Conservation (phyloP, 1,140 invertebrate genomes). For the Battus philenor region DNA sequence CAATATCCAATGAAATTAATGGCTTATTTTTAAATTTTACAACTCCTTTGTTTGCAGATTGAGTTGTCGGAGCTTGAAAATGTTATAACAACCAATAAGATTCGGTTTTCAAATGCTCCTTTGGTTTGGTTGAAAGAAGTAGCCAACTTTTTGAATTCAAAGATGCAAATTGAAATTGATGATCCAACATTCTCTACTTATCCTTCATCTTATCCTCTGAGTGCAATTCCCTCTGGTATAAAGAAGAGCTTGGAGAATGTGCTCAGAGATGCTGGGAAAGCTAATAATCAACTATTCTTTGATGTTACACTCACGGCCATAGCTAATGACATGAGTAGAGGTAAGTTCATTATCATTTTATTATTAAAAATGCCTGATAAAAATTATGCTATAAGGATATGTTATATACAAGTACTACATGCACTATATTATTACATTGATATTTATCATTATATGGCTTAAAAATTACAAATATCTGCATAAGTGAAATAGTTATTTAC, state of each 20-base stretch:
- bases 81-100: constrained; percentile 74
- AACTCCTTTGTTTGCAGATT: constrained; percentile 73
- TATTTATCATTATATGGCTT: too few species aligned
- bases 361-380: too few species aligned
- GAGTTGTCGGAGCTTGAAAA: constrained; percentile 76
- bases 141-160: constrained; percentile 78
- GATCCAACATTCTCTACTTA: constrained; percentile 77
- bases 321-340: constrained; percentile 81
- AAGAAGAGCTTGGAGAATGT: constrained; percentile 75
- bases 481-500: too few species aligned
- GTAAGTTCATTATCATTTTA: constrained; percentile 50
- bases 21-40: too few species aligned
- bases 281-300: constrained; percentile 79
- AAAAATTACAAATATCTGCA: too few species aligned
- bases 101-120: constrained; percentile 78
- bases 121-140: constrained; percentile 79
- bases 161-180: constrained; percentile 78
- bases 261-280: constrained; percentile 75
- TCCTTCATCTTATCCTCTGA: constrained; percentile 73
- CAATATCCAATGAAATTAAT: too few species aligned
- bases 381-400: too few species aligned
- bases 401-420: too few species aligned
- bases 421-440: too few species aligned
- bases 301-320: constrained; percentile 80
- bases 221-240: constrained; percentile 74